Percentiles rank a stretch among this genome's conserved stretches.
Conservation (phyloP, 2,113 vertebrate species). For the Typhlomys cinereus region DNA sequence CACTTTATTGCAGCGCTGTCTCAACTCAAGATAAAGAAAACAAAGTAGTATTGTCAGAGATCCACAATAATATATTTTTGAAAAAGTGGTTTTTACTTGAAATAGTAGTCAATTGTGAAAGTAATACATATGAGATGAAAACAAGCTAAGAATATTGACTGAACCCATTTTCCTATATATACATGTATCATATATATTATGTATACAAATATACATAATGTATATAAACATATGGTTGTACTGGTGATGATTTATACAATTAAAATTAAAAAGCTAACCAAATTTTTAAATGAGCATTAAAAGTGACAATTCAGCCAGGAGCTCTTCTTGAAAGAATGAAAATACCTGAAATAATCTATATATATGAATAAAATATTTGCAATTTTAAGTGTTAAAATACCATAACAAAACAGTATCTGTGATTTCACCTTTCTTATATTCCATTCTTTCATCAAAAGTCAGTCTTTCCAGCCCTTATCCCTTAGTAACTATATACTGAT, state of each 20-base stretch:
- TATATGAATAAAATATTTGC: background rate
- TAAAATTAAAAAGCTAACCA: slow-evolving; percentile 59
- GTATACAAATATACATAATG: background rate
- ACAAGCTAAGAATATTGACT: slow-evolving; percentile 50
- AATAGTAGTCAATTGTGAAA: slow-evolving; percentile 46
- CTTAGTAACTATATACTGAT: slow-evolving; percentile 15
- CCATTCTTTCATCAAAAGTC: background rate
- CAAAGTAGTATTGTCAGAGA: slow-evolving; percentile 63
- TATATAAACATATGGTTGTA: background rate
- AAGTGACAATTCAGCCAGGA: slow-evolving; percentile 56
- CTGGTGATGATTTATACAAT: slow-evolving; percentile 21
- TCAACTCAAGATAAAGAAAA: slow-evolving; percentile 60
- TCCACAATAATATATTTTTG: background rate
- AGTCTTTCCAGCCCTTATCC: background rate
- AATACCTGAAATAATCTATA: background rate
- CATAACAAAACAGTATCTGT: slow-evolving; percentile 11
- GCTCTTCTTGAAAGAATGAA: slow-evolving; percentile 28
- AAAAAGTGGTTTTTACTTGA: slow-evolving; percentile 67
- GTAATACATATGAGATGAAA: slow-evolving; percentile 67
- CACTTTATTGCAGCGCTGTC: too few species aligned
- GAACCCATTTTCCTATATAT: background rate
- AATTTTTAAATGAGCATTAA: slow-evolving; percentile 47
- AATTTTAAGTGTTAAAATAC: slow-evolving; percentile 29
- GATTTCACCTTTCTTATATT: slow-evolving; percentile 51
- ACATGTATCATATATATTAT: background rate